A percentile compares a stretch with the other conserved stretches of the same genome.
Conservation (phyloP, 2,888 invertebrate genomes). For the Tenthredo notha region DNA sequence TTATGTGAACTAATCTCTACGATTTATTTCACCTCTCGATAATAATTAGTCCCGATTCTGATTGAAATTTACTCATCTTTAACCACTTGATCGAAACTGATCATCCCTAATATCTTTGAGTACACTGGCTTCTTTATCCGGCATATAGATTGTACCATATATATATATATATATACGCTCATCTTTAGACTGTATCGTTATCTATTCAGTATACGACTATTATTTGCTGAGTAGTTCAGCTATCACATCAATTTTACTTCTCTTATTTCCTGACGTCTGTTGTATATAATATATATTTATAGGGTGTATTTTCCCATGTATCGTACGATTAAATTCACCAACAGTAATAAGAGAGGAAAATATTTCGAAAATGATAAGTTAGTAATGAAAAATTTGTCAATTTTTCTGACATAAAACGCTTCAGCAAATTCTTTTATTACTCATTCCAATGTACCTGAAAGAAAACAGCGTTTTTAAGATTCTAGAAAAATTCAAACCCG, state of each 20-base stretch:
- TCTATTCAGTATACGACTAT: not conserved
- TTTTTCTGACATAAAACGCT: not conserved
- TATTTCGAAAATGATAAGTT: not conserved
- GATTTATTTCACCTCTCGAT: not conserved
- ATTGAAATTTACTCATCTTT: not conserved
- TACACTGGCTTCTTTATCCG: not conserved
- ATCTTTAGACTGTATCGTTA: constrained; percentile 3
- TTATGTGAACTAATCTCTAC: not conserved
- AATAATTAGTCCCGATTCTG: not conserved
- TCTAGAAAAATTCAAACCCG: no score
- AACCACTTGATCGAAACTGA: not conserved
- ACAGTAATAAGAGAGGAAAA: not conserved
- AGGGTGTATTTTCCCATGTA: not conserved
- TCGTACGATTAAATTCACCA: not conserved
- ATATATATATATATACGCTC: not conserved
- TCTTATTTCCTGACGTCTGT: not conserved
- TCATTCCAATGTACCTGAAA: no score
- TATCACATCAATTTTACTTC: constrained; percentile 17
- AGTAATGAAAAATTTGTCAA: not conserved
- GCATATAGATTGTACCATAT: not conserved
- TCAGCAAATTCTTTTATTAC: no score
- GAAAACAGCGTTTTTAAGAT: no score
- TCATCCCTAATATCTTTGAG: not conserved
- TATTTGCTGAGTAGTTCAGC: constrained; percentile 6
- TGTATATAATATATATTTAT: not conserved